These are phyloP conservation scores for Atrichornis clamosus DNA, from an alignment of 2,113 vertebrate genomes.

Conservation along the genomic window DNA sequence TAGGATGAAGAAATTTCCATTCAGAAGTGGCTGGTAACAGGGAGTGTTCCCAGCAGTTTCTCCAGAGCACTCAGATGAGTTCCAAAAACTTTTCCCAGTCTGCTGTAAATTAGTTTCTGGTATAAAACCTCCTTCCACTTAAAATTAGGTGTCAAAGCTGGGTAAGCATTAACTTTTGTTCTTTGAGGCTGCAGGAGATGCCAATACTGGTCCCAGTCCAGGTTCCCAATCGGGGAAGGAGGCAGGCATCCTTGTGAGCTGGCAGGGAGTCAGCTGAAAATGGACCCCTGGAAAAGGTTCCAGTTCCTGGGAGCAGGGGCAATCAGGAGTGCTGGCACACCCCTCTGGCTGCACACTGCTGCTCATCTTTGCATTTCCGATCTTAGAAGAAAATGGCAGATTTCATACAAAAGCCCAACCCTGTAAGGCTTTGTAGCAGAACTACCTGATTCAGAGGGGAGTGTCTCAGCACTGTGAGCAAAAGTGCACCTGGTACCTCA, in stretches of 20 bases:
- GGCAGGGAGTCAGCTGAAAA: neutral
- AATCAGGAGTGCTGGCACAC: rapidly evolving
- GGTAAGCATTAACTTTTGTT: neutral
- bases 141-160: neutral
- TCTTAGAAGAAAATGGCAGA: neutral
- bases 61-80: rapidly evolving
- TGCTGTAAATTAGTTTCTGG: neutral
- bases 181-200: neutral
- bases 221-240: neutral
- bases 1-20: neutral
- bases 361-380: neutral
- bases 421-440: neutral
- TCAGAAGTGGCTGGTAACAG: neutral
- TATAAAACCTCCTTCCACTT: neutral
- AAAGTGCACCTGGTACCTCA: rapidly evolving
- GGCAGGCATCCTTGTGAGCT: neutral
- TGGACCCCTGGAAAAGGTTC: neutral
- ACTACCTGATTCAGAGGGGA: neutral
- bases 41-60: neutral
- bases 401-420: neutral
- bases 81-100: neutral
- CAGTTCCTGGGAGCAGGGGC: rapidly evolving
- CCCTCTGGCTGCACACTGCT: neutral
- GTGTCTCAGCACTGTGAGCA: neutral
- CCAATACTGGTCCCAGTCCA: neutral